These are phyloP conservation scores for Ctena decussata DNA, from an alignment of 2,888 invertebrate species.

Conservation along the genomic window DNA sequence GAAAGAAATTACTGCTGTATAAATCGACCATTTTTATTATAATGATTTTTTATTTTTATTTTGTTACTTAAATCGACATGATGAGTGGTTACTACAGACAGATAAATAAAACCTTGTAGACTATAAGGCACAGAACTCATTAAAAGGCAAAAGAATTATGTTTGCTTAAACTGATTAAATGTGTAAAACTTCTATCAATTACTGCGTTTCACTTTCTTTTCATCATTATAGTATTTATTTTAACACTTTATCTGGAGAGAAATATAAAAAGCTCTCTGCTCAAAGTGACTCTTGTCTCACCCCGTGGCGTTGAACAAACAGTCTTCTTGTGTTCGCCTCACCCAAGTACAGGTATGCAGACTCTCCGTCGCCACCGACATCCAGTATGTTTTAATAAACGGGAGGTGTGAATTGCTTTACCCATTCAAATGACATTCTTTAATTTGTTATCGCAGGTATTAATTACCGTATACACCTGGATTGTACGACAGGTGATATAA, in stretches of 20 bases:
- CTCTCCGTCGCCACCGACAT: constrained; percentile 65
- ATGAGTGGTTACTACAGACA: too few species aligned
- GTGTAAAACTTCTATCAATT: too few species aligned
- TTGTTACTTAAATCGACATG: too few species aligned
- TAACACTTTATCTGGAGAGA: not conserved
- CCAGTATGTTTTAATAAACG: constrained; percentile 56
- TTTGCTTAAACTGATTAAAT: too few species aligned
- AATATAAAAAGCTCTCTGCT: not conserved
- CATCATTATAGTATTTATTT: constrained; percentile 2
- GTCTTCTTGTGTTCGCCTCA: constrained; percentile 3
- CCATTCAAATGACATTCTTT: constrained; percentile 58
- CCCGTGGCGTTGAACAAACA: constrained; percentile 43
- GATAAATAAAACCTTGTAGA: too few species aligned
- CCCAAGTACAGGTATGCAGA: constrained; percentile 65
- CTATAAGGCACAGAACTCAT: too few species aligned
- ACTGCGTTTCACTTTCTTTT: not conserved
- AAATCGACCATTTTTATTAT: too few species aligned
- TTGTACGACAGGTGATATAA: not conserved
- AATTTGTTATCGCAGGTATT: constrained; percentile 28
- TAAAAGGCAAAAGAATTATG: too few species aligned
- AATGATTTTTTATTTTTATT: too few species aligned
- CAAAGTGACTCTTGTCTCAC: not conserved
- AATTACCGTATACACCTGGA: constrained; percentile 48
- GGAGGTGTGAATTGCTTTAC: constrained; percentile 73
- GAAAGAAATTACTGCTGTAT: too few species aligned